These are phyloP conservation scores for Epicampocera succincta DNA, from an alignment of 2,888 invertebrate species.

Conservation along the genomic window DNA sequence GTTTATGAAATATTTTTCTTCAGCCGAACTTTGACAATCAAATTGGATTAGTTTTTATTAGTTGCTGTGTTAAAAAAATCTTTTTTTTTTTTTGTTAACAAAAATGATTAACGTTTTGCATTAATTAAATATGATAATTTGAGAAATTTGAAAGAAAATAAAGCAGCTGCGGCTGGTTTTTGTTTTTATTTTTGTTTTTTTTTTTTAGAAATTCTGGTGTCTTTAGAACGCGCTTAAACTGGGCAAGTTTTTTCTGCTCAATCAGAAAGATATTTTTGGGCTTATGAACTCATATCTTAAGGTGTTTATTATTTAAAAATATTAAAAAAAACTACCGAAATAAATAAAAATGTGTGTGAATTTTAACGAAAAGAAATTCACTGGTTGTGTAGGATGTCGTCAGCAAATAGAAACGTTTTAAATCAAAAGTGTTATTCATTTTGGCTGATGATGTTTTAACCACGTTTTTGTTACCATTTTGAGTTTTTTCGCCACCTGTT, in stretches of 20 bases:
- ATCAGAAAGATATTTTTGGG: constrained; percentile 58
- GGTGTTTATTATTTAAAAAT: constrained; percentile 53
- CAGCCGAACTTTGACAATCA: constrained; percentile 60
- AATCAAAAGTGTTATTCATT: too few relatives aligned
- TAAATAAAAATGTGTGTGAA: too few relatives aligned
- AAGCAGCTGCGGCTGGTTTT: constrained; percentile 28
- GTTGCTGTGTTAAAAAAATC: constrained; percentile 10
- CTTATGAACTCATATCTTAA: constrained; percentile 68
- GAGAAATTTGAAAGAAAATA: constrained; percentile 36
- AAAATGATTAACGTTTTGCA: constrained; percentile 63
- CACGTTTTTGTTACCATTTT: too few relatives aligned
- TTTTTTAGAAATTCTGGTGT: constrained; percentile 2
- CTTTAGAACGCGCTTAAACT: constrained; percentile 11
- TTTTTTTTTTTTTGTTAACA: constrained; percentile 26
- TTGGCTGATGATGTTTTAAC: too few relatives aligned
- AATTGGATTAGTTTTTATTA: constrained; percentile 65
- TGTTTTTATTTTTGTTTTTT: background rate
- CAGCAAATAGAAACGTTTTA: too few relatives aligned
- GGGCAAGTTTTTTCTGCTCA: constrained; percentile 20
- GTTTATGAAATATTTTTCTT: constrained; percentile 53
- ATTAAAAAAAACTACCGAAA: background rate
- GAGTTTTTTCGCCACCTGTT: constrained; percentile 49
- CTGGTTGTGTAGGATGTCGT: too few relatives aligned
- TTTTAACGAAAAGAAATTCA: too few relatives aligned
- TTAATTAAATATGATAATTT: constrained; percentile 69